Evolutionary conservation across 2,113 vertebrate species (phyloP), one percentile per base, ranked within the genome.

Genomic region (Bambusicola thoracicus): DNA sequence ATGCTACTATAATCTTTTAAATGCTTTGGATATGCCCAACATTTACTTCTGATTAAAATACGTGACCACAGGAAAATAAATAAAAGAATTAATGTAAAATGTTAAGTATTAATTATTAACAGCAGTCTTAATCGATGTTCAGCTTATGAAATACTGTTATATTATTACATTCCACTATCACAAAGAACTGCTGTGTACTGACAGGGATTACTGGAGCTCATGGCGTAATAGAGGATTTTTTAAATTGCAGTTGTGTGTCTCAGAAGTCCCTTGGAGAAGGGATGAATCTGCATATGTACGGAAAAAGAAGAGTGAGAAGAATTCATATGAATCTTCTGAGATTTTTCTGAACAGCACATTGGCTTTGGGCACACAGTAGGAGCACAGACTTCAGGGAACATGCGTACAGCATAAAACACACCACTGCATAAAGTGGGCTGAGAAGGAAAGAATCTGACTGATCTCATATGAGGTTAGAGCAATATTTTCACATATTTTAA

Each of bases 81-180:
- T 89, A 41, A 10, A 75, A 91, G 63, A 49, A 87, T 89, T 46
- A 81, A 73, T 65, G 11, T 30, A 44, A 90, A 80, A 79, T 74
- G n/a, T 11, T 69, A 34, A 34, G 30, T 48, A 80, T 93, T 96
- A 93, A 84, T 94, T 95, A 95, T 92, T 95, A 96, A 91, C 40
- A 92, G 40, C 3, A 66, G 58, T 29, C 68, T 86, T 95, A 87
- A 92, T 93, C 88, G 51, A 82, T 70, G 27, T 36, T 36, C 25
- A 85, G 8, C 69, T 91, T 77, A 76, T 79, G 75, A 96, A 94
- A 92, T 85, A 90, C 7, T 66, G 24, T 36, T 83, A 58, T 7
- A 92, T 49, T 81, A 82, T 68, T 81, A 92, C 58, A 44, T 78
- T 95, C 30, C 20, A 89, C 29, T 67, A 61, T 43, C n/a, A 72